Evolutionary conservation across 2,113 vertebrate species (phyloP), one percentile per base, ranked within the genome.

Genomic region (Camelus bactrianus): DNA sequence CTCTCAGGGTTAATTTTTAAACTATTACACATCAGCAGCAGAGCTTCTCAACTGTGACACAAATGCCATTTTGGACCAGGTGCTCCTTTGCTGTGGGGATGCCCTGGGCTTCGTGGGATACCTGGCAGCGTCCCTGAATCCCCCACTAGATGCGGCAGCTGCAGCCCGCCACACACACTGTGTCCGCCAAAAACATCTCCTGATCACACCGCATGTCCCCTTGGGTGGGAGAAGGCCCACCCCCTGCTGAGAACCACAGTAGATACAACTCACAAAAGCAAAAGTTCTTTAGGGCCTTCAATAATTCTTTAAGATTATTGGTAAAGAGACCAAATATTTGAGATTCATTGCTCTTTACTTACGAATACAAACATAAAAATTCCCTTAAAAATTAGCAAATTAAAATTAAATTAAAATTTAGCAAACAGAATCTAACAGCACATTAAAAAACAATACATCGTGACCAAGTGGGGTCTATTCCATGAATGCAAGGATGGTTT

Each of bases 51-150:
- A 0, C 11, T 8, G 0, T 0, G 17, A 24, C 24, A 2, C n/a
- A 6, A 0, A 8, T 22, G 24, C 56, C 30, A 38, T 5, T 16
- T 22, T 1, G 65, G 90, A 11, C 28, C 22, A 1, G 86, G 0
- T 17, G 0, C 6, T 12, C 2, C 6, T 19, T 7, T 16, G 30
- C 6, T 7, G 0, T 0, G 15, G 60, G 28, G 75, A 28, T 0
- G 0, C 4, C 35, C 56, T 14, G 60, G 0, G n/a, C 30, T 3
- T 0, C 1, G 13, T 0, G 8, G 72, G 48, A 17, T 8, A 4
- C 12, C 1, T 0, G 5, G 60, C 42, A 19, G 83, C 35, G 8
- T 15, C 46, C 15, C 70, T 9, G 32, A 38, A 26, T 35, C 54
- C 54, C 38, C 42, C 62, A 8, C 38, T 17, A 24, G 52, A 3